Evolutionary conservation across 2,113 vertebrate species (phyloP).

Genomic region (Semicossyphus pulcher): DNA sequence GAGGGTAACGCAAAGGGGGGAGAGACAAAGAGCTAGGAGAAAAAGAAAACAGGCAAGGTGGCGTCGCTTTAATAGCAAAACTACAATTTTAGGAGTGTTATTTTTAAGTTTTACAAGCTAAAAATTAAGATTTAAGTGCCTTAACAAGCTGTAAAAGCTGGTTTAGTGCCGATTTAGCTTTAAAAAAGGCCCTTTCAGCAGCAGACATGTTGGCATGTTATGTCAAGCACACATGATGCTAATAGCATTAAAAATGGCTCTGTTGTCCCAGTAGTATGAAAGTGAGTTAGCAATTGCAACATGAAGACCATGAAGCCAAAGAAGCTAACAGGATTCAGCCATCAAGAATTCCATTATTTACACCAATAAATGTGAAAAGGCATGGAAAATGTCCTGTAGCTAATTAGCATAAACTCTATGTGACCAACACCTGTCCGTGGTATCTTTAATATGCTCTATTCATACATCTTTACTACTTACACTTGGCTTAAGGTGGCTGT

Average conservation of each 20-base stretch:
- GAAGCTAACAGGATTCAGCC: background rate
- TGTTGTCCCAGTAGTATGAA: background rate
- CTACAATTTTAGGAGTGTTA: no score
- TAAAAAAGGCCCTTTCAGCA: no score
- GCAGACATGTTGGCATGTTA: no score
- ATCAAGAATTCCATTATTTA: background rate
- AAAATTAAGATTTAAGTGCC: no score
- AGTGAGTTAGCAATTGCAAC: background rate
- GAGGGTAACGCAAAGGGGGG: background rate
- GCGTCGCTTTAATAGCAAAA: no score
- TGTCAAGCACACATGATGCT: background rate
- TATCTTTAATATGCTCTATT: no score
- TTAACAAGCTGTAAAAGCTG: no score
- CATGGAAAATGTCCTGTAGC: background rate
- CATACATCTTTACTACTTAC: no score
- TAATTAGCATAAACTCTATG: background rate
- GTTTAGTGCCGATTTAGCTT: no score
- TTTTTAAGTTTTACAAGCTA: no score
- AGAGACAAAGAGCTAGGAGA: slow-evolving; percentile 3
- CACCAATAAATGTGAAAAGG: background rate
- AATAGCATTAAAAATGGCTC: background rate
- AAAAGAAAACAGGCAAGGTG: slow-evolving; percentile 35
- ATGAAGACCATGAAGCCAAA: background rate
- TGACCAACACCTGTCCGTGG: no score
- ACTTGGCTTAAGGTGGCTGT: no score